Evolutionary conservation across 2,113 vertebrate genomes (phyloP), one percentile per base, ranked within the genome.

Genomic region (Pollimyrus isidori): DNA sequence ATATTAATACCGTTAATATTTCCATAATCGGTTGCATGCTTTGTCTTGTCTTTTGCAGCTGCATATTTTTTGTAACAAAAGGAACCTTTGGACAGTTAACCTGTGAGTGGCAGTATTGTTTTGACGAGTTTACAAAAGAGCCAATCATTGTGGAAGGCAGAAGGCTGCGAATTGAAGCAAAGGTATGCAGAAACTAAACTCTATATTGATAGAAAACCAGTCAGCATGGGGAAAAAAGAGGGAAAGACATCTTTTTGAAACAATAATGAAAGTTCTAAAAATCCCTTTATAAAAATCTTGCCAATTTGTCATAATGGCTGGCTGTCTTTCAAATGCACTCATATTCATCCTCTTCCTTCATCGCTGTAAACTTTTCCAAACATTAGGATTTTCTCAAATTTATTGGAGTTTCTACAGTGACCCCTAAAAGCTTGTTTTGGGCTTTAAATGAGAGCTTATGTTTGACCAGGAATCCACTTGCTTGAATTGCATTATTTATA

Each of bases 21-120:
- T 7, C 4, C 13, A n/a, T 23, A 21, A 69, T 69, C 21, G 1
- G 7, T 30, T 86, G 15, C 6, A 26, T 48, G 11, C 26, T 86
- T 17, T 53, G 15, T 58, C 39, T 84, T 21, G 4, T 90, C 35
- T 80, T 92, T 39, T 89, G 49, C 92, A 99, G 98, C 92, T 98
- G 98, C 23, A 96, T 99, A 48, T 96, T 99, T 83, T 99, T 99
- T 92, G 98, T 99, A 92, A 99, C 98, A 65, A 98, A 97, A 93
- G 98, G 98, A 90, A 97, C 98, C 0, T 99, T 99, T 94, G 98
- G 98, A 88, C 98, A 99, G 92, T 94, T 99, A 92, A 99, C 97
- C 3, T 99, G 98, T 91, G 98, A 99, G 89, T 99, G 98, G 98
- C 98, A 99, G 65, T 99, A 99, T 91, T 96, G 94, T 88, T 99